Evolutionary conservation across 2,113 vertebrate species (phyloP).

Genomic region (Spermophilus dauricus): DNA sequence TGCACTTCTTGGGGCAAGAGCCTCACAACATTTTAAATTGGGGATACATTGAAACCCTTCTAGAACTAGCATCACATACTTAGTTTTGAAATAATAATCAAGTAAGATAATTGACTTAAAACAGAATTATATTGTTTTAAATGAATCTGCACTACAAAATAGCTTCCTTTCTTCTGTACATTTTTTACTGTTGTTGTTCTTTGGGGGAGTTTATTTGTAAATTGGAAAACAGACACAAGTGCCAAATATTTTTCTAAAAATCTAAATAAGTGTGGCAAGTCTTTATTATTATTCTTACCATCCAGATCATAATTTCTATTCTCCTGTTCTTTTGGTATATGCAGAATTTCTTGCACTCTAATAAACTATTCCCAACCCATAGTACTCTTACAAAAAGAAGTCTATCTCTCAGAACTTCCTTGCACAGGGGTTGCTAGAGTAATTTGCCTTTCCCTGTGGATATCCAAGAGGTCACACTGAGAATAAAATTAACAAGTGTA

Average conservation of each 20-base stretch:
- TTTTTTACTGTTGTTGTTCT: background rate
- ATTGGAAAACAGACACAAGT: background rate
- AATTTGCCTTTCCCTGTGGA: constrained; percentile 73
- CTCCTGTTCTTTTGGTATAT: background rate
- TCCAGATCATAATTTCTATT: background rate
- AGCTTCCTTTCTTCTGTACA: background rate
- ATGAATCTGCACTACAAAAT: background rate
- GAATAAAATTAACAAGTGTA: constrained; percentile 76
- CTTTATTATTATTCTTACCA: background rate
- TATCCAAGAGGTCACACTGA: constrained; percentile 69
- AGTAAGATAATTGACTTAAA: background rate
- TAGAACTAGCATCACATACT: background rate
- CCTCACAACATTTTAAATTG: background rate
- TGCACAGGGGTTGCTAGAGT: constrained; percentile 19
- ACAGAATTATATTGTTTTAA: constrained; percentile 6
- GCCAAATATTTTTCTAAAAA: background rate
- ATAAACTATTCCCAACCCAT: background rate
- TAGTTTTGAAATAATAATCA: background rate
- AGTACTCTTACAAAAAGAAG: constrained; percentile 29
- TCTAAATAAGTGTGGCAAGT: background rate
- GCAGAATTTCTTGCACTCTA: background rate
- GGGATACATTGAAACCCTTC: background rate
- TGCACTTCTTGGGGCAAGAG: background rate
- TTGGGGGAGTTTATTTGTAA: background rate
- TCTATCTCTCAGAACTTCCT: constrained; percentile 32